Conservation (phyloP, 2,113 vertebrate species). For the Apeltes quadracus region DNA sequence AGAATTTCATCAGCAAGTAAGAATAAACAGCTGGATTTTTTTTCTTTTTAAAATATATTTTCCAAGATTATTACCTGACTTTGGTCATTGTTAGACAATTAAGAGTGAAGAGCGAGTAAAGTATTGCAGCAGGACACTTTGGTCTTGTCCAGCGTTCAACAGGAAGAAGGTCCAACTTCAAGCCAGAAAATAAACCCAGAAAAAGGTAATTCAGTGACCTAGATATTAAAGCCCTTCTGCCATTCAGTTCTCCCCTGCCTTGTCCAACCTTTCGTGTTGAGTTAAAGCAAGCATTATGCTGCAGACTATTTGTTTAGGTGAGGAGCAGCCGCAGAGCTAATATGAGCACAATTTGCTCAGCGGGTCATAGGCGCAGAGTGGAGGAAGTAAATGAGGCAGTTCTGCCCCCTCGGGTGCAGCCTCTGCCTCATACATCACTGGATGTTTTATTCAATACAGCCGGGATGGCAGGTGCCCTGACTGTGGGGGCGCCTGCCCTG, state of each 20-base stretch:
- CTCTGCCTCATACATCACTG: slow-evolving; percentile 83
- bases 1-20: slow-evolving; percentile 17
- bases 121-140: slow-evolving; percentile 36
- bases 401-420: slow-evolving; percentile 80
- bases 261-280: slow-evolving; percentile 76
- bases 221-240: slow-evolving; percentile 75
- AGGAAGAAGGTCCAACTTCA: slow-evolving; percentile 36
- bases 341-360: slow-evolving; percentile 83
- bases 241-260: slow-evolving; percentile 63
- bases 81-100: not conserved
- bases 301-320: slow-evolving; percentile 82
- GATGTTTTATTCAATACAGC: slow-evolving; percentile 85
- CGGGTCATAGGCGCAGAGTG: slow-evolving; percentile 79
- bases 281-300: slow-evolving; percentile 79
- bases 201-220: slow-evolving; percentile 80
- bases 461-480: slow-evolving; percentile 81
- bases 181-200: slow-evolving; percentile 52
- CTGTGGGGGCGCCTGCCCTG: slow-evolving; percentile 73
- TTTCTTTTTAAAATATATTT: not conserved
- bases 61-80: not conserved
- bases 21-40: not conserved
- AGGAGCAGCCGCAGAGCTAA: slow-evolving; percentile 82
- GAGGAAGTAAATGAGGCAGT: slow-evolving; percentile 82
- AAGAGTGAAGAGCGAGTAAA: not conserved
- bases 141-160: slow-evolving; percentile 32